Base-by-base conservation (phyloP, 2,797 vertebrate genomes). In the Mormyrus proboscirostris region DNA sequence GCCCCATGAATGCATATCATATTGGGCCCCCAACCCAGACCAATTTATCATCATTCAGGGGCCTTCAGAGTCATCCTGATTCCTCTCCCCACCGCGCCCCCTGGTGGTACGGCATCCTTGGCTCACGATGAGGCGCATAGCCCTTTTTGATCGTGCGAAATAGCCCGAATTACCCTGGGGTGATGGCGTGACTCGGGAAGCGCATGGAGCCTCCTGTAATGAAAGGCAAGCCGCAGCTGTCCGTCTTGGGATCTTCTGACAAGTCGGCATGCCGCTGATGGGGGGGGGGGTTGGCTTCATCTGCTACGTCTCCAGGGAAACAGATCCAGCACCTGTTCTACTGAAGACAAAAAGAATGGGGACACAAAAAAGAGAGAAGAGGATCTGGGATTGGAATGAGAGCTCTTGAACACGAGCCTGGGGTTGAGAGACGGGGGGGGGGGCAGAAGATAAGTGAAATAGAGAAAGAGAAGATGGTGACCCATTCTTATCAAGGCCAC, bases 401-500 rank as follows among this genome's bases (percentile, higher is more conserved):
- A 22, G 87, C 41, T 51, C 25, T 2, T 19, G 44, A 19, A 19
- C 57, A 10, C 3, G 1, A 62, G 22, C 7, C 12, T 89, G 90
- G 88, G 10, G 57, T 16, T 38, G 62, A 47, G 16, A 55, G 55
- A n/a, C 0, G 51, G 44, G 76, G 44, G 2, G 5, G 33, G 57
- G 55, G 33, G 14, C 16, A 41, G 89, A 14, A 16, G 25, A n/a
- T 22, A 3, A 79, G 57, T 16, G 86, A 83, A 19, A n/a, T 12
- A 82, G 50, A 82, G 86, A 83, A 19, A n/a, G n/a, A 82, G 50
- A 82, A 22, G 44, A 14, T 59, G 59, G 87, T 88, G 88, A 91
- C 93, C 87, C 89, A 89, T 94, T 91, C 93, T 90, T 91, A 92
- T 93, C 91, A 92, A 87, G 14, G 69, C 89, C 90, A 90, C 4